These are phyloP conservation scores for Grus americana DNA, from an alignment of 2,113 vertebrate species.

Conservation along the genomic window DNA sequence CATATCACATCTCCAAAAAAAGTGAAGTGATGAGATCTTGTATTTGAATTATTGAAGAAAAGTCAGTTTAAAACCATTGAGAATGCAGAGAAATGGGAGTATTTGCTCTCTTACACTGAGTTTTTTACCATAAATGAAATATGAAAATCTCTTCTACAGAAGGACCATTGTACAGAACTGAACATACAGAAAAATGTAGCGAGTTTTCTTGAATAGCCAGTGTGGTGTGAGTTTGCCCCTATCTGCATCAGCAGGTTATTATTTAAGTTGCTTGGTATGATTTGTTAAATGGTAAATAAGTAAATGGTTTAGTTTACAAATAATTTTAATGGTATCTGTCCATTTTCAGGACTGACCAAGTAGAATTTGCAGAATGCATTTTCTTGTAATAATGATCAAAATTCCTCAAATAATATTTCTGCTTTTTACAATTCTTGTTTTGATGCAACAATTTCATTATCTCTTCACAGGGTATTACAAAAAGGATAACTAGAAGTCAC, in stretches of 20 bases:
- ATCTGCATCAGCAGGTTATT: background rate
- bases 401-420: background rate
- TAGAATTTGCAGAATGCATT: background rate
- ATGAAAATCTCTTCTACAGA: background rate
- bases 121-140: background rate
- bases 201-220: background rate
- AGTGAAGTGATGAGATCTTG: background rate
- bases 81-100: background rate
- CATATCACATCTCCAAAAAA: background rate
- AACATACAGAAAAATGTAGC: background rate
- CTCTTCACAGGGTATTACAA: background rate
- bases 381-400: background rate
- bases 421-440: background rate
- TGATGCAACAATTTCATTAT: background rate
- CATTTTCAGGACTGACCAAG: background rate
- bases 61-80: background rate
- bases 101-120: background rate
- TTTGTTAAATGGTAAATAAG: background rate
- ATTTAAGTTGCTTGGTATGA: background rate
- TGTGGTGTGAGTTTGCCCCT: background rate
- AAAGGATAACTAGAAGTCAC: background rate
- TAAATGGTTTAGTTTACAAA: background rate
- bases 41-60: background rate
- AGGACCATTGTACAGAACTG: background rate
- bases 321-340: background rate